Base-by-base conservation (phyloP, 1,140 invertebrate genomes). In the Tigriopus japonicus region DNA sequence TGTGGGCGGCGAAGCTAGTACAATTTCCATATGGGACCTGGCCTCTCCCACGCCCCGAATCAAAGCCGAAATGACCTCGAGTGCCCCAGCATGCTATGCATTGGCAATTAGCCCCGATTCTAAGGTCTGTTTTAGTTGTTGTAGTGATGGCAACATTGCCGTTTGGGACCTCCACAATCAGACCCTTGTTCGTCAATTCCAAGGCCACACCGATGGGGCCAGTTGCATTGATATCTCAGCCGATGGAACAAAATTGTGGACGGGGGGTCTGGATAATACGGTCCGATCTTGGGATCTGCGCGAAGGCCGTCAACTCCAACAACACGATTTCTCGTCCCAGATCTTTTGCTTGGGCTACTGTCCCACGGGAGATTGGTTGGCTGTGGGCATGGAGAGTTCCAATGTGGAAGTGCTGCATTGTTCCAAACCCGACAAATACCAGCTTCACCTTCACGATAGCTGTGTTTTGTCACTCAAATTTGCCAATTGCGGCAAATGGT, bases 381-480 rank as follows among this genome's bases (percentile, higher is more conserved):
- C 94, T 23, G 94, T 98, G 41, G 94, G 94, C 56, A 95, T 97
- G 92, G 92, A 97, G 74, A 95, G 91, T 70, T 94, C 87, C 17
- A 88, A 94, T 72, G 92, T 98, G 42, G 93, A 98, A 67, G 77
- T 98, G 9, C 74, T 98, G 54, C 89, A 97, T 73, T 86, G 88
- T 63, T 80, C 78, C 62, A 95, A 95, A 71, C 83, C 87, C 21
- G 94, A 98, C 75, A 94, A 95, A 71, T 98, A 98, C 73, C 92
- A 97, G 71, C 77, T 98, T 19, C 87, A 95, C 71, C 77, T 97
- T 63, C 95, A 98, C 74, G 94, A 98, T 73, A 93, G 87, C 61
- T 98, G 95, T 74, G 95, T 98, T n/a, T 78, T 98, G 10, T 95
- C 93, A 59, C 78, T 98, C 62, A 83, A 92, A 68, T 98, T 98